A percentile compares a stretch with the other conserved stretches of the same genome.
phyloP scores from a whole-genome alignment of 2,113 vertebrate species.

The Mastomys coucha region DNA sequence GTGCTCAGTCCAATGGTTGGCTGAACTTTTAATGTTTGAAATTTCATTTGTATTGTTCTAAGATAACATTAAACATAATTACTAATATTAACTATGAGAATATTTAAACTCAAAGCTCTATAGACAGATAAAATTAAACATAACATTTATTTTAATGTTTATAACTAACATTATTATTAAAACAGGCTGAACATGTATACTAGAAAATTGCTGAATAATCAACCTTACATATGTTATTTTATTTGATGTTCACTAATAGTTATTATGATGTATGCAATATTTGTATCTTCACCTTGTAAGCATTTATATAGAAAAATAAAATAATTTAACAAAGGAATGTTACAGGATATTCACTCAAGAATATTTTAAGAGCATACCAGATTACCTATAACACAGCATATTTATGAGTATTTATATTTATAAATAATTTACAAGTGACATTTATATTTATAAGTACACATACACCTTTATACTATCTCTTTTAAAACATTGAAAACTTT shows the following conservation, averaged over 20 bases:
- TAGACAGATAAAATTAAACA: neutral
- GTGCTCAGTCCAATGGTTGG: too few relatives aligned
- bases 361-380: neutral
- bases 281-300: neutral
- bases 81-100: neutral
- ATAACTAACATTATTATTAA: neutral
- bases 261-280: neutral
- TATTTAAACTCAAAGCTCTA: neutral
- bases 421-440: neutral
- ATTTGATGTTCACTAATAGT: neutral
- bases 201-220: neutral
- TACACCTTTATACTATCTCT: neutral
- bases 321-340: neutral
- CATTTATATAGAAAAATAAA: neutral
- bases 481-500: neutral
- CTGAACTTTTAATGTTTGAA: neutral
- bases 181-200: accelerated
- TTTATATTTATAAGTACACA: neutral
- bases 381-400: neutral
- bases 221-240: neutral
- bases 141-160: neutral
- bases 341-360: neutral
- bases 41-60: neutral
- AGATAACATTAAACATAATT: neutral
- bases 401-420: neutral